Conservation (phyloP, 2,113 vertebrate species). For the Engystomops pustulosus region DNA sequence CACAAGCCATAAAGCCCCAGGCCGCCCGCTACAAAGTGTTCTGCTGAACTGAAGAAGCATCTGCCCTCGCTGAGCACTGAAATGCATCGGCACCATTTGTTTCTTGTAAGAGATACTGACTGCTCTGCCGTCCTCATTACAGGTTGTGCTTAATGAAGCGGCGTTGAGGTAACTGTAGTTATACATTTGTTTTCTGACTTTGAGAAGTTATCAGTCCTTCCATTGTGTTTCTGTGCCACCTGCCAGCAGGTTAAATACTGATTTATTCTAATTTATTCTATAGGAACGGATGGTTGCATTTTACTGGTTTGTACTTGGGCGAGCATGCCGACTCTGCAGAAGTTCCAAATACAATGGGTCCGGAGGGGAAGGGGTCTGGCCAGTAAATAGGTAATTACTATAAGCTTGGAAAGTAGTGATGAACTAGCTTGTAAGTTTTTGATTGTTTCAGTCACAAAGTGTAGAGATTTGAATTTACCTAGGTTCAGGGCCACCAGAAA, state of each 20-base stretch:
- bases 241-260: neutral
- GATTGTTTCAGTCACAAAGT: too few relatives aligned
- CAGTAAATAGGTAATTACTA: too few relatives aligned
- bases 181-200: constrained; percentile 30
- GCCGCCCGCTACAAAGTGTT: constrained; percentile 23
- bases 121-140: constrained; percentile 19
- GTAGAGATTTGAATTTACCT: too few relatives aligned
- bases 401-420: too few relatives aligned
- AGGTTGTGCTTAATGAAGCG: constrained; percentile 48
- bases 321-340: neutral
- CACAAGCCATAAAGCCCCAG: constrained; percentile 39
- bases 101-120: neutral
- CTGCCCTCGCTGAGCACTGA: constrained; percentile 2
- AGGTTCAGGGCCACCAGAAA: too few relatives aligned
- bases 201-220: constrained; percentile 6
- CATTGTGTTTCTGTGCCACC: neutral
- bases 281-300: neutral
- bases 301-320: neutral
- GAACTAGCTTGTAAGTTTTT: too few relatives aligned
- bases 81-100: constrained; percentile 27
- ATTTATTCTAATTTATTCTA: neutral
- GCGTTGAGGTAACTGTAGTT: constrained; percentile 19
- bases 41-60: constrained; percentile 25
- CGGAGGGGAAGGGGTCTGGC: too few relatives aligned
- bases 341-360: too few relatives aligned